Conservation (phyloP, 1,140 invertebrate genomes). For the Zaprionus taronus region DNA sequence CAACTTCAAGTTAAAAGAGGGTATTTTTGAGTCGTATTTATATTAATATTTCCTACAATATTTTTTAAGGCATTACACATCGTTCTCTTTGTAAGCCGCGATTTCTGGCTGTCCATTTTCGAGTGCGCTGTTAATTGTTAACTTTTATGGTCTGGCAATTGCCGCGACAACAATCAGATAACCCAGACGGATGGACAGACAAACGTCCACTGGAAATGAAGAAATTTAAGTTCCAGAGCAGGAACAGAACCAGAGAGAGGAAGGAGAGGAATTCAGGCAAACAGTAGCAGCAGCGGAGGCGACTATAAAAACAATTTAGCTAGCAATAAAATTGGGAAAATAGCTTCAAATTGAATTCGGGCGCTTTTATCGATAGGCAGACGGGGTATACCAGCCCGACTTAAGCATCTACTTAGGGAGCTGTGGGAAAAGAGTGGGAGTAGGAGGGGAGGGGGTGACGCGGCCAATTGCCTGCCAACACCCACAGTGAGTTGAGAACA, state of each 20-base stretch:
- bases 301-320: constrained; percentile 83
- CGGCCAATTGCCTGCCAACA: constrained; percentile 51
- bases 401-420: constrained; percentile 27
- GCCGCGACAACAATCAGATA: constrained; percentile 42
- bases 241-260: constrained; percentile 25
- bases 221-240: constrained; percentile 68
- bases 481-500: constrained; percentile 64
- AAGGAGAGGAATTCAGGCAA: background rate
- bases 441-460: background rate
- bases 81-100: constrained; percentile 71
- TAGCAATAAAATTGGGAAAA: constrained; percentile 77
- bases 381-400: background rate
- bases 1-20: background rate
- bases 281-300: background rate
- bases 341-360: constrained; percentile 75
- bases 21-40: constrained; percentile 8
- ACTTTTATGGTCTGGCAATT: constrained; percentile 83
- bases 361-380: constrained; percentile 56
- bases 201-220: constrained; percentile 53
- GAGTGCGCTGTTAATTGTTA: constrained; percentile 80
- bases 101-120: constrained; percentile 73
- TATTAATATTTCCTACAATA: background rate
- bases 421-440: constrained; percentile 7
- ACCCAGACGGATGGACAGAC: constrained; percentile 9
- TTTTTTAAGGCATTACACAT: constrained; percentile 36